phyloP scores from a whole-genome alignment of 2,113 vertebrate species.

The Oryzias celebensis region DNA sequence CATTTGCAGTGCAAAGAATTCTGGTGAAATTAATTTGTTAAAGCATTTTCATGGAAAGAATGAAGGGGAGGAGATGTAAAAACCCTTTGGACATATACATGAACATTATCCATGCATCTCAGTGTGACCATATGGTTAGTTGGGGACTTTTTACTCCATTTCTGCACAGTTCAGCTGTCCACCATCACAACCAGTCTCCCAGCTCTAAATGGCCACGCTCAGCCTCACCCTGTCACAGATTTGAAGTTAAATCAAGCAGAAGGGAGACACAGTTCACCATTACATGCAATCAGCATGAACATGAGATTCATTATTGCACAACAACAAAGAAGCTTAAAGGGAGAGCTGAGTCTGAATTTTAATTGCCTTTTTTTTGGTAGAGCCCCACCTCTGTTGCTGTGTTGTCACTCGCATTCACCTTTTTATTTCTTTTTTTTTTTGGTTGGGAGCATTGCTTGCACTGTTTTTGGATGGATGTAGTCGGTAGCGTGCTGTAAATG shows the following conservation, averaged over 20 bases:
- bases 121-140: slow-evolving; percentile 64
- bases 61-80: slow-evolving; percentile 28
- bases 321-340: slow-evolving; percentile 28
- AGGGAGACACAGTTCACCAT: slow-evolving; percentile 52
- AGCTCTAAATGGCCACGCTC: slow-evolving; percentile 46
- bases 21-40: no score
- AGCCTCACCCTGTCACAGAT: slow-evolving; percentile 37
- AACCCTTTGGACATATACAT: slow-evolving; percentile 1
- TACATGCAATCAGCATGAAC: slow-evolving; percentile 49
- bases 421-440: slow-evolving; percentile 41
- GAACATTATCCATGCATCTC: slow-evolving; percentile 47
- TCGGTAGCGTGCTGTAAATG: slow-evolving; percentile 39
- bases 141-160: slow-evolving; percentile 60
- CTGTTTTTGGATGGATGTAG: slow-evolving; percentile 49
- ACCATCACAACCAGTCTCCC: slow-evolving; percentile 65
- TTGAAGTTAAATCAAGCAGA: slow-evolving; percentile 65
- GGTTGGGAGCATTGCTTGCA: slow-evolving; percentile 39
- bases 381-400: slow-evolving; percentile 5
- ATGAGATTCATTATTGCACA: slow-evolving; percentile 18
- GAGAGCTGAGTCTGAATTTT: neutral
- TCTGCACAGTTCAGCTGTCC: slow-evolving; percentile 55
- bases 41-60: neutral
- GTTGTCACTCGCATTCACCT: slow-evolving; percentile 48
- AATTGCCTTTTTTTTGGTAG: neutral
- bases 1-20: neutral